phyloP scores from a whole-genome alignment of 1,140 invertebrate species.

The Drosophila quadrilineata region DNA sequence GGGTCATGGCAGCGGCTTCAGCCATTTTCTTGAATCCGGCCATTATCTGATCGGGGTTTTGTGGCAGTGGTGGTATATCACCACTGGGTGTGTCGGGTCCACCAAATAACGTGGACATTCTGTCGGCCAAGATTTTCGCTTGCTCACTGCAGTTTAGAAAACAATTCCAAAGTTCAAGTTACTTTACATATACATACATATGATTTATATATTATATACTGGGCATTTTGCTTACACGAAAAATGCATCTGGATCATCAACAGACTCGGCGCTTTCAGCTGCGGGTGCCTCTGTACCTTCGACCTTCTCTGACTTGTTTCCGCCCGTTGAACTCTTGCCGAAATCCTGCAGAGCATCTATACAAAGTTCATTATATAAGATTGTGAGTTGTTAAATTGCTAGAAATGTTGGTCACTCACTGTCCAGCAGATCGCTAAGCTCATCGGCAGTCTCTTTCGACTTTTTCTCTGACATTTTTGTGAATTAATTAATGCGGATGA shows the following conservation, averaged over 20 bases:
- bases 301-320: constrained; percentile 41
- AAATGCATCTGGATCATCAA: constrained; percentile 61
- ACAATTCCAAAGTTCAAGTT: constrained; percentile 57
- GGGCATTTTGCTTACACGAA: constrained; percentile 71
- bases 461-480: constrained; percentile 71
- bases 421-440: constrained; percentile 82
- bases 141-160: constrained; percentile 77
- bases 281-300: constrained; percentile 19
- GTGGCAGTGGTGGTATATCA: constrained; percentile 67
- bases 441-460: constrained; percentile 60
- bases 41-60: constrained; percentile 74
- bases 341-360: constrained; percentile 83
- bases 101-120: constrained; percentile 77
- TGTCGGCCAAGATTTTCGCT: constrained; percentile 75
- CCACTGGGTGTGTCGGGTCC: constrained; percentile 66
- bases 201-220: too few species aligned
- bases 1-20: constrained; percentile 71
- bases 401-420: constrained; percentile 72
- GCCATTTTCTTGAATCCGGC: constrained; percentile 80
- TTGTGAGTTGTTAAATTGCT: constrained; percentile 7
- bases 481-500: constrained; percentile 15
- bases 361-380: constrained; percentile 45
- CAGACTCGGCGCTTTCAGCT: constrained; percentile 7
- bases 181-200: not conserved
- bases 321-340: constrained; percentile 67